These are phyloP conservation scores for Digitonthophagus gazella DNA, from an alignment of 2,888 invertebrate species.

Conservation along the genomic window DNA sequence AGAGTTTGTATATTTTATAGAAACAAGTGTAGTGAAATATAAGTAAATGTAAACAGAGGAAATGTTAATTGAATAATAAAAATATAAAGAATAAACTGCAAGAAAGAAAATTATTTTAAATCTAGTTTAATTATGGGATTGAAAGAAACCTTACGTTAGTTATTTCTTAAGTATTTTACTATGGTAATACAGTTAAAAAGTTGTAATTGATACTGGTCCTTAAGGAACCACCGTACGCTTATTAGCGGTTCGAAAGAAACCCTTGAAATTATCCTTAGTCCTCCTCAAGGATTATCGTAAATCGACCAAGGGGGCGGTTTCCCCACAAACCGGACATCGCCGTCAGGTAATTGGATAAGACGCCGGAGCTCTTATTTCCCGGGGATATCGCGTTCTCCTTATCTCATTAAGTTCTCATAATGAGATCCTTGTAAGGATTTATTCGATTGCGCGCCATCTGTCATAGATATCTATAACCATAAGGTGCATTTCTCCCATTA, in stretches of 20 bases:
- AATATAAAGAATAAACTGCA: no score
- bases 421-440: conserved; percentile 29
- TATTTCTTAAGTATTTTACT: background rate
- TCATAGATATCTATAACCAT: background rate
- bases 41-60: no score
- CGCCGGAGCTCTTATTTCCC: background rate
- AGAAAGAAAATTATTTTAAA: no score
- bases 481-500: background rate
- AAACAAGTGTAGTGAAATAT: no score
- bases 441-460: conserved; percentile 24
- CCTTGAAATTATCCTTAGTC: background rate
- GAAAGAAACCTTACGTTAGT: no score
- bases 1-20: no score
- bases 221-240: conserved; percentile 8
- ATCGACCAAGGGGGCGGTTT: conserved; percentile 12
- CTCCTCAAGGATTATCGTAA: conserved; percentile 11
- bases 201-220: background rate
- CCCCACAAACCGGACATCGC: background rate
- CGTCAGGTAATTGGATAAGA: background rate
- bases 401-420: conserved; percentile 36
- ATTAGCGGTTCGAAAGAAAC: conserved; percentile 2
- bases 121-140: background rate
- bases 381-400: conserved; percentile 27
- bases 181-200: background rate
- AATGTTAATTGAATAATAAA: no score